Evolutionary conservation across 1,140 invertebrate genomes (phyloP).

Genomic region (Araneus ventricosus): DNA sequence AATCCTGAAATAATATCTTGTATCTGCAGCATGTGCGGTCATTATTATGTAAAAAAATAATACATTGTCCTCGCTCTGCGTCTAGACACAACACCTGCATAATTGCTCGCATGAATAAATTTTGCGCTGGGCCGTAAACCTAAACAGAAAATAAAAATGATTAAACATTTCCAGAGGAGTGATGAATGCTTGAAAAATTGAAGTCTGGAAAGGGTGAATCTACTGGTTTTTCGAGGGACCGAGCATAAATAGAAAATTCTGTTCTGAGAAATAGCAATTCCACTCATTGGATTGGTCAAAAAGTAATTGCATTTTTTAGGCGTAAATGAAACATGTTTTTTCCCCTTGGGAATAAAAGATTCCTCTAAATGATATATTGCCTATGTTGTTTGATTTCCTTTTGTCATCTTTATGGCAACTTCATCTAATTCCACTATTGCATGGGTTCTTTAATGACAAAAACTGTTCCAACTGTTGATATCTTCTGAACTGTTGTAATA

Average conservation of each 20-base stretch:
- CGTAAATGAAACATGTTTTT: no score
- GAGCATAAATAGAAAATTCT: background rate
- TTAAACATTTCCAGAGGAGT: slow-evolving; percentile 8
- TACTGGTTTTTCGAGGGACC: background rate
- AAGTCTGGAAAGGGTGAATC: background rate
- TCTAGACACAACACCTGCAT: slow-evolving; percentile 52
- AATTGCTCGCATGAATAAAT: slow-evolving; percentile 48
- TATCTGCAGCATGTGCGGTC: background rate
- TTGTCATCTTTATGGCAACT: no score
- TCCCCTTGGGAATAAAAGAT: no score
- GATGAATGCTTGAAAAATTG: slow-evolving; percentile 41
- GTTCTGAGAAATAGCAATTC: no score
- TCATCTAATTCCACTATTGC: no score
- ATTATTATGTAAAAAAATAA: slow-evolving; percentile 39
- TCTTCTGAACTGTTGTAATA: no score
- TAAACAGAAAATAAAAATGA: slow-evolving; percentile 12
- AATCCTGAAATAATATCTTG: slow-evolving; percentile 19
- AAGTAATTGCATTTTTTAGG: no score
- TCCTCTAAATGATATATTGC: no score
- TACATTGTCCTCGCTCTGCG: slow-evolving; percentile 38
- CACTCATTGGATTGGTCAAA: no score
- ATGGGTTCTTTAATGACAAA: no score
- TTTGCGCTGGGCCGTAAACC: background rate
- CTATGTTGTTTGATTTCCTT: no score
- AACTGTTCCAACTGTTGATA: no score